Evolutionary conservation across 2,888 invertebrate genomes (phyloP), one percentile per base, ranked within the genome.

Genomic region (Balanococcus diminutus): DNA sequence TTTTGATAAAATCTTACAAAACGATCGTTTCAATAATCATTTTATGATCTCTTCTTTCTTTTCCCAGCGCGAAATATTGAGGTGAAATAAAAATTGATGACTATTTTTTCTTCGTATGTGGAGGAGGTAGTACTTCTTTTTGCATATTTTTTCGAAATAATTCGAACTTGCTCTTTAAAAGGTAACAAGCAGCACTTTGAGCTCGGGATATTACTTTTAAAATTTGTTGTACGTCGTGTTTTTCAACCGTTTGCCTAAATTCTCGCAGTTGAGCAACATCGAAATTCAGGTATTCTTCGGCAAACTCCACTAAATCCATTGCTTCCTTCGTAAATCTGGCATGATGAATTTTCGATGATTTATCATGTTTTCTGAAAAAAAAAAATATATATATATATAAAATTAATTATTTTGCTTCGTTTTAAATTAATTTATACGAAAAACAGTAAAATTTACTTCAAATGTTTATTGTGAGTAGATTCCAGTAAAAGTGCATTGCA

Each of bases 201-300:
- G 87, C 87, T 86, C 87, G 82, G 31, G 46, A 25, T 0, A 87
- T 42, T 32, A 81, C 85, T 36, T 79, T 82, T 22, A 83, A 82
- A 22, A 87, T 87, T 25, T 86, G 32, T 3, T 83, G 82, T 25
- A 87, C 87, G n/a, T 87, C 86, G 6, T 82, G 84, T n/a, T 82
- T 32, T n/a, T 87, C 82, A 9, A 87, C 31, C 0, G 86, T 86
- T 31, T 87, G 87, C 42, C 87, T 86, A 22, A 88, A 79, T 22
- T 25, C 19, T 81, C 86, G 51, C 31, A 88, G 51, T 36, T 87
- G 87, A 22, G 86, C 87, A 31, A 87, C 86, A 42, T 88, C 87
- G 6, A 88, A 86, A 67, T 88, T 87, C 8, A 88, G 56, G 36
- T 87, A 86, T 51, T 88, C 87, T 81, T 87, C 87, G 28, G 87